Conservation (phyloP, 2,113 vertebrate genomes). For the Menidia beryllina region DNA sequence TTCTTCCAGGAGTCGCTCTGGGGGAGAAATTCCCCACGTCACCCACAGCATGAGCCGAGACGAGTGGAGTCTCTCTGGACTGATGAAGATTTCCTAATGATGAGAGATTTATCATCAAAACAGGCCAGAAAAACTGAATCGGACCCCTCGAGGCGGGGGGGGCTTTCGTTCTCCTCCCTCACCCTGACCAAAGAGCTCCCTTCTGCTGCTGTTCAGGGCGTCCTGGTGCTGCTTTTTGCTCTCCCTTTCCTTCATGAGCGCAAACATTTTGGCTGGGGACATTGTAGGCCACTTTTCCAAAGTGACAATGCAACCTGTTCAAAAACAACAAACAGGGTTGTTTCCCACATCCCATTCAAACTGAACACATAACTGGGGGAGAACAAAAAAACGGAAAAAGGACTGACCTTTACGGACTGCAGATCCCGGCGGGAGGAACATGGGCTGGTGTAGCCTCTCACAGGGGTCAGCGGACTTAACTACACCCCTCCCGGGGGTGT, state of each 20-base stretch:
- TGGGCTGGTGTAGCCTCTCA: constrained; percentile 1
- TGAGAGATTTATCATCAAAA: neutral
- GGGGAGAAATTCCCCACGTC: neutral
- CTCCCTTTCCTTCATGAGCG: constrained; percentile 73
- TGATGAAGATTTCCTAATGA: constrained; percentile 21
- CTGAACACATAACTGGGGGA: neutral
- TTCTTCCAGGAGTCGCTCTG: neutral
- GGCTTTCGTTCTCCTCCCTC: neutral
- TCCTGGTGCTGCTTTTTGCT: neutral
- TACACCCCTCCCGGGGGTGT: neutral
- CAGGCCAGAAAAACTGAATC: no score
- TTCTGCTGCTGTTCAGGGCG: neutral
- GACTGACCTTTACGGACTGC: constrained; percentile 55
- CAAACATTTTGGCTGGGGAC: constrained; percentile 81
- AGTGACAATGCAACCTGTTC: constrained; percentile 42
- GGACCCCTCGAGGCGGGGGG: no score
- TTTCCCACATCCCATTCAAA: no score
- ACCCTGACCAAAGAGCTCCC: constrained; percentile 15
- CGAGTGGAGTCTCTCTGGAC: neutral
- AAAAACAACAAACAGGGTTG: constrained; percentile 27
- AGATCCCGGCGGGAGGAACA: constrained; percentile 37
- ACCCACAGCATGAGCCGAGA: neutral
- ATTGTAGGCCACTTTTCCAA: constrained; percentile 26
- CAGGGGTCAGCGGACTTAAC: neutral
- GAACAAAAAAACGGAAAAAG: neutral